Evolutionary conservation across 2,113 vertebrate genomes (phyloP).

Genomic region (Poecile atricapillus): DNA sequence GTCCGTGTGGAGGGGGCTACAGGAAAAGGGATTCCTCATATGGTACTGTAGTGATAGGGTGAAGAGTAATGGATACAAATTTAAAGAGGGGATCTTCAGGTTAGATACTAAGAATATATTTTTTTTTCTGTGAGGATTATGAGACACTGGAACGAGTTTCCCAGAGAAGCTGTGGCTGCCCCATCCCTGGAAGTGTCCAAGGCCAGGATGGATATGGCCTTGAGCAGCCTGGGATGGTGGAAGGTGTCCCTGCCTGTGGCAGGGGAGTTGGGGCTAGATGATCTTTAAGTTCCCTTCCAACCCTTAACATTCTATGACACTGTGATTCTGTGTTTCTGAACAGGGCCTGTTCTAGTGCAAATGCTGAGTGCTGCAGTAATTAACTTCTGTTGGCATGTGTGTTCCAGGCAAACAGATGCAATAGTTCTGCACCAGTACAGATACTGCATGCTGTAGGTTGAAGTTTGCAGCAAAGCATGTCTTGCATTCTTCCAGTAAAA

Average conservation of each 20-base stretch:
- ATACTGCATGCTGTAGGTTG: conserved; percentile 65
- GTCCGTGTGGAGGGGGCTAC: background rate
- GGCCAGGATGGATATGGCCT: too few species aligned
- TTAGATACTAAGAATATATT: background rate
- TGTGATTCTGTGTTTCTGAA: background rate
- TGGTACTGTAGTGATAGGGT: background rate
- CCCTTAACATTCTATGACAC: background rate
- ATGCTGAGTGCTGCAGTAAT: background rate
- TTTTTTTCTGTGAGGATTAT: background rate
- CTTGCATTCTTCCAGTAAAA: conserved; percentile 63
- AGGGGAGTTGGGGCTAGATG: background rate
- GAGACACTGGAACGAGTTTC: background rate
- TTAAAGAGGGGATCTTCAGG: background rate
- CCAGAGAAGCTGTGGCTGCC: background rate
- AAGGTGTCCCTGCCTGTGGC: background rate
- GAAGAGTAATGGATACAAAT: background rate
- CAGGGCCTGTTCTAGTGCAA: conserved; percentile 31
- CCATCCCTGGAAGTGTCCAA: background rate
- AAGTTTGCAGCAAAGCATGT: conserved; percentile 71
- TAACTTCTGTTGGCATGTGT: conserved; percentile 31
- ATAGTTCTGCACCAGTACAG: conserved; percentile 49
- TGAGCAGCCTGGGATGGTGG: background rate
- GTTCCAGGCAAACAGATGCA: background rate
- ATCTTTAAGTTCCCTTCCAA: background rate
- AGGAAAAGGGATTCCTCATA: background rate